These are phyloP conservation scores for Xestia c-nigrum DNA, from an alignment of 2,888 invertebrate genomes.

Conservation along the genomic window DNA sequence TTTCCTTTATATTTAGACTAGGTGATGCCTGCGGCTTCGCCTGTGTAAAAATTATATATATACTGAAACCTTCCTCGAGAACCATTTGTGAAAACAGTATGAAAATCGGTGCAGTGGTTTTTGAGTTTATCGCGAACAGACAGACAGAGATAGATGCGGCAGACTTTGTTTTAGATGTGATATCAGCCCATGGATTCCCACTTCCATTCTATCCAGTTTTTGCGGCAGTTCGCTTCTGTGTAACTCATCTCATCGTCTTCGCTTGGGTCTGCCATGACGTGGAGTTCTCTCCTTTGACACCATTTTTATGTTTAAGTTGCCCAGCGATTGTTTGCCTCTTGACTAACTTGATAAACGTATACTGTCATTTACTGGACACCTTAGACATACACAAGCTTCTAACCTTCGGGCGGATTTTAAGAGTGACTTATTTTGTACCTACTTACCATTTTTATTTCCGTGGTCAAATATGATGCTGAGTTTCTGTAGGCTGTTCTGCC, in stretches of 20 bases:
- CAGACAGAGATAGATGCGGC: too few relatives aligned
- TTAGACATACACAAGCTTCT: too few relatives aligned
- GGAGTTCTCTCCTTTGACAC: neutral
- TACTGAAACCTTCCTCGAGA: too few relatives aligned
- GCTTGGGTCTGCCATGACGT: neutral
- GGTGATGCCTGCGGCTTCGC: too few relatives aligned
- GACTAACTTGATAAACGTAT: too few relatives aligned
- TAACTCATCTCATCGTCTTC: neutral
- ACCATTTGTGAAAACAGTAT: too few relatives aligned
- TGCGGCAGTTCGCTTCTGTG: neutral
- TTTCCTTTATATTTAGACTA: neutral
- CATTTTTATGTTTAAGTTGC: neutral
- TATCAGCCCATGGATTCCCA: neutral
- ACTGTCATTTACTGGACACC: too few relatives aligned
- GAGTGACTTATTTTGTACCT: too few relatives aligned
- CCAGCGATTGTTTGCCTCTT: neutral
- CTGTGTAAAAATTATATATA: too few relatives aligned
- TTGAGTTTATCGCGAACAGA: too few relatives aligned
- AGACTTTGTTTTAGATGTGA: neutral
- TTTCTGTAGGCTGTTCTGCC: conserved; percentile 86
- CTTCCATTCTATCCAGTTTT: neutral
- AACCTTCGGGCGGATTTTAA: too few relatives aligned
- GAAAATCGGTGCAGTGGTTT: too few relatives aligned
- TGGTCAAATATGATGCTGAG: conserved; percentile 88
- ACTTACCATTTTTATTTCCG: conserved; percentile 83